Evolutionary conservation across 2,888 invertebrate species (phyloP).

Genomic region (Drosophila tripunctata): DNA sequence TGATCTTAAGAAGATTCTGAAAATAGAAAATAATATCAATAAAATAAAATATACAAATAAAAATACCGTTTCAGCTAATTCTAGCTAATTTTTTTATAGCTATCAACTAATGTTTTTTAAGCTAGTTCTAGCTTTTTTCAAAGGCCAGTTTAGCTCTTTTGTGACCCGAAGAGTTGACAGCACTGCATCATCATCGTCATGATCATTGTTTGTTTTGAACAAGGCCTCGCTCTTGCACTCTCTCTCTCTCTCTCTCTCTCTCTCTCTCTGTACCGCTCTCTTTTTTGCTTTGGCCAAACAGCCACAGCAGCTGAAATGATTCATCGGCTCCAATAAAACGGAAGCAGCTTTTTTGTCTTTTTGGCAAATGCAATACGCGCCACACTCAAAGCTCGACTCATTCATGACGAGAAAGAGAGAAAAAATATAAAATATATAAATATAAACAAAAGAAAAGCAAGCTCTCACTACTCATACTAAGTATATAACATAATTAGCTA

Average conservation of each 20-base stretch:
- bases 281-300: slow-evolving; percentile 29
- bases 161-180: too few relatives aligned
- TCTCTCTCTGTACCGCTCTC: slow-evolving; percentile 4
- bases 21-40: too few relatives aligned
- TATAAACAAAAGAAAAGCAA: slow-evolving; percentile 3
- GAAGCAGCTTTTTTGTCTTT: slow-evolving; percentile 38
- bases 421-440: too few relatives aligned
- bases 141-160: too few relatives aligned
- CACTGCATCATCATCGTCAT: slow-evolving; percentile 26
- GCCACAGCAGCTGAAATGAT: slow-evolving; percentile 32
- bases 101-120: too few relatives aligned
- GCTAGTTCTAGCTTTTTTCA: too few relatives aligned
- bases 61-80: too few relatives aligned
- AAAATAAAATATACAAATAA: too few relatives aligned
- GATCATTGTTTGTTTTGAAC: slow-evolving; percentile 10
- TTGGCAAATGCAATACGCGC: slow-evolving; percentile 27
- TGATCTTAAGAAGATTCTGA: too few relatives aligned
- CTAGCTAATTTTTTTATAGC: too few relatives aligned
- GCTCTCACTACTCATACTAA: slow-evolving; percentile 16
- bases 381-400: slow-evolving; percentile 43
- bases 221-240: background rate
- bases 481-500: background rate
- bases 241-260: background rate
- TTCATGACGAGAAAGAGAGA: slow-evolving; percentile 7
- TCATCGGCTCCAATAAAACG: slow-evolving; percentile 24